These are phyloP conservation scores for Bos indicus DNA, from an alignment of 2,113 vertebrate species.

Conservation along the genomic window DNA sequence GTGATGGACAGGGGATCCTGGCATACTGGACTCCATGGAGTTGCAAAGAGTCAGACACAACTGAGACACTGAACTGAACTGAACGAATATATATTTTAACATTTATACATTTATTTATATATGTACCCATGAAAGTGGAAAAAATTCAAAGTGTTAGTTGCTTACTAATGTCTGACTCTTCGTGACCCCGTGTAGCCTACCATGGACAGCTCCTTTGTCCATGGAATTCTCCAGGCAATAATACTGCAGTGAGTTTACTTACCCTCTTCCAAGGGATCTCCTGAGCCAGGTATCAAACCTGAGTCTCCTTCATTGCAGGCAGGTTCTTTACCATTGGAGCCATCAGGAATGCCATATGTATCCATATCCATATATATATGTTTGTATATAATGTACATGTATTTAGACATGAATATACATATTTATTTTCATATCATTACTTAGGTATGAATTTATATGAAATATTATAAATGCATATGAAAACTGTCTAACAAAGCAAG, in stretches of 20 bases:
- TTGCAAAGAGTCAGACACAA: neutral
- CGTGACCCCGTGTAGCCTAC: neutral
- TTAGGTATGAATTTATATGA: neutral
- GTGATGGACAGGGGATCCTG: neutral
- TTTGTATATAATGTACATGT: neutral
- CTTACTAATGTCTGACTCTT: neutral
- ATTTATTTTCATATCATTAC: neutral
- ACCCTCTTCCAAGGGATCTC: neutral
- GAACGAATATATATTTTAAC: neutral
- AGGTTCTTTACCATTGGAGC: neutral
- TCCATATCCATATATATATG: neutral
- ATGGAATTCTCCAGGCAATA: neutral
- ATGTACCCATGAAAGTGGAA: neutral
- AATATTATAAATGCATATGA: neutral
- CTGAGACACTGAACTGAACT: neutral
- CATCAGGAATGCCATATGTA: neutral
- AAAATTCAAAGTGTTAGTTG: neutral
- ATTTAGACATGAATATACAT: neutral
- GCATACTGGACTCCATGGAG: accelerated
- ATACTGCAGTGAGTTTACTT: neutral
- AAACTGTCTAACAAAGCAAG: neutral
- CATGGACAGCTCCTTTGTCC: neutral
- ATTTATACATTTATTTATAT: neutral
- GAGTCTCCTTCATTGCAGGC: neutral
- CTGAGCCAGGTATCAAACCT: neutral